phyloP scores from a whole-genome alignment of 2,113 vertebrate species.

The Cavia aperea region DNA sequence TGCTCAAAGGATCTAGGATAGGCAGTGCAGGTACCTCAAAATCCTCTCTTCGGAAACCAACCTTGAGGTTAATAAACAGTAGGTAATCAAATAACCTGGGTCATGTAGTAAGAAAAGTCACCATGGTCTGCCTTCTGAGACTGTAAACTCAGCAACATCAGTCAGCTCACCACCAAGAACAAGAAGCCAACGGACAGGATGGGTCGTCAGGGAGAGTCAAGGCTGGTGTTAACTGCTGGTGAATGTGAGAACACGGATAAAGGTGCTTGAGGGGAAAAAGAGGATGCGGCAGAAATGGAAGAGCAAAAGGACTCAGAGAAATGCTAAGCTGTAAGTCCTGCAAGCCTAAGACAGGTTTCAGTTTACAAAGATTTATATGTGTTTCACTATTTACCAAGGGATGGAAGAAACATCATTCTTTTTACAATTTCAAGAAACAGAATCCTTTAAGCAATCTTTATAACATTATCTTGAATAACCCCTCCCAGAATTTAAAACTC shows the following conservation, averaged over 20 bases:
- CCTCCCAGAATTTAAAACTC: not conserved
- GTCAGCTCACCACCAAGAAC: too few species aligned
- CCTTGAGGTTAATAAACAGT: not conserved
- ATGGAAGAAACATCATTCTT: not conserved
- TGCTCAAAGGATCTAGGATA: not conserved
- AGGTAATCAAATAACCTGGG: not conserved
- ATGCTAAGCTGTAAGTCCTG: not conserved
- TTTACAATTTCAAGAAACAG: not conserved
- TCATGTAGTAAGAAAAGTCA: not conserved
- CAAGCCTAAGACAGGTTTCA: not conserved
- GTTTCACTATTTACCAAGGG: not conserved
- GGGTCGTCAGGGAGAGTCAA: not conserved
- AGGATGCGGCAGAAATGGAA: not conserved
- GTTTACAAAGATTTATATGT: not conserved
- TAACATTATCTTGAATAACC: not conserved
- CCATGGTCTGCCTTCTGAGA: not conserved
- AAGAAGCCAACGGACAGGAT: too few species aligned
- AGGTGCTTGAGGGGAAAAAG: not conserved
- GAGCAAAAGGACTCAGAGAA: not conserved
- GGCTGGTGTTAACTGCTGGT: accelerated
- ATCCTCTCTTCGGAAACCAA: not conserved
- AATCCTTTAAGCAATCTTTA: not conserved
- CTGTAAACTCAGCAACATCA: not conserved
- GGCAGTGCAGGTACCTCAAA: accelerated
- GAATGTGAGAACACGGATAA: not conserved